phyloP scores from a whole-genome alignment of 2,113 vertebrate genomes.

The Fregata magnificens region DNA sequence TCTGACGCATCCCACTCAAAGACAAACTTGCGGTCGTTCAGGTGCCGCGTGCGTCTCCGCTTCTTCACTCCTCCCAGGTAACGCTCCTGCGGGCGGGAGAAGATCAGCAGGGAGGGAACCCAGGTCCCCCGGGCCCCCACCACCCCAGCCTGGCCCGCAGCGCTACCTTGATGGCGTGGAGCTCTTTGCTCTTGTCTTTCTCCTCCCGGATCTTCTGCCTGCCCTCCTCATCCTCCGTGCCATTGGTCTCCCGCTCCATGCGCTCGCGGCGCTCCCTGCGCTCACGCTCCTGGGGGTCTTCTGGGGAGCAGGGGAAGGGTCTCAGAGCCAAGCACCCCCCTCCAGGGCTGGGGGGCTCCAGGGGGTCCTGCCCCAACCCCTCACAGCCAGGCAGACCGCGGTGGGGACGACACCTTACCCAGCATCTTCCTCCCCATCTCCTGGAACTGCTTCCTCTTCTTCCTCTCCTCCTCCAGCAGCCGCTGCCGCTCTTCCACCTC shows the following conservation, averaged over 20 bases:
- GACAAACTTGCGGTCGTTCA: constrained; percentile 97
- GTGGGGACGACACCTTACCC: constrained; percentile 68
- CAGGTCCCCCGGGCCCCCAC: fast-evolving
- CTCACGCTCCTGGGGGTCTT: constrained; percentile 96
- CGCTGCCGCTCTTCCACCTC: constrained; percentile 87
- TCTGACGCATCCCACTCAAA: constrained; percentile 98
- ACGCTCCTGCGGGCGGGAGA: constrained; percentile 78
- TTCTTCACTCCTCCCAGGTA: constrained; percentile 96
- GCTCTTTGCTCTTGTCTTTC: constrained; percentile 96
- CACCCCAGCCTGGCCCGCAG: fast-evolving
- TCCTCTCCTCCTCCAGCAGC: constrained; percentile 90
- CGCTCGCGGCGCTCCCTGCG: constrained; percentile 90
- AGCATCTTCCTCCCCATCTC: constrained; percentile 97
- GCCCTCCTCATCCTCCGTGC: constrained; percentile 92
- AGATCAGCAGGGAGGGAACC: background rate
- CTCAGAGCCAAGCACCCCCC: background rate
- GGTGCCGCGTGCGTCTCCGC: constrained; percentile 89
- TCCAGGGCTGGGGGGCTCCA: background rate
- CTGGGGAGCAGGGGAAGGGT: constrained; percentile 66
- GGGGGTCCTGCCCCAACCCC: background rate
- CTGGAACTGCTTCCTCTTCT: constrained; percentile 93
- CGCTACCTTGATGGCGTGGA: constrained; percentile 91
- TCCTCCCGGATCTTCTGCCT: constrained; percentile 94
- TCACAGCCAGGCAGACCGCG: fast-evolving
- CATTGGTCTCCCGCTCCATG: constrained; percentile 94